Base-by-base conservation (phyloP, 2,888 invertebrate genomes). In the Gymnocheta viridis region DNA sequence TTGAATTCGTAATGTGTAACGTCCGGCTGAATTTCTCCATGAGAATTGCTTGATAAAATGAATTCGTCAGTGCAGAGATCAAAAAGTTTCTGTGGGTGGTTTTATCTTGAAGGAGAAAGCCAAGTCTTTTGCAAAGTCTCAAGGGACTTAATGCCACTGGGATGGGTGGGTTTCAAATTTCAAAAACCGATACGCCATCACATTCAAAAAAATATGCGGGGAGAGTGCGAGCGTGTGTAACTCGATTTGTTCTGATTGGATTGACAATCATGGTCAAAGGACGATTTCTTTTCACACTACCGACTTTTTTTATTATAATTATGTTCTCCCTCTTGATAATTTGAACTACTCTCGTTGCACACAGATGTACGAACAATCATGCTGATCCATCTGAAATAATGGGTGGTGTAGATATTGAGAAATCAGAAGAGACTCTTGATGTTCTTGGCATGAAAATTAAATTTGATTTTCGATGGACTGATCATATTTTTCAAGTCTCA, bases 51-150 rank as follows among this genome's bases (percentile, higher is more conserved):
- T 27, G n/a, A 27, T 54, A 54, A 5, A 14, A 7, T 54, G 27
- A 27, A 54, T 54, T 32, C 56, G 32, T 32, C 56, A 17, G 17
- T 56, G 32, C 29, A 56, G 56, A 32, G 29, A 56, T 17, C 29
- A 56, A 29, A 56, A 56, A 14, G 56, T 29, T 7, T n/a, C 7
- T n/a, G n/a, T 56, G 32, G 32, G 56, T 32, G 29, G 32, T 29
- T 32, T 56, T 12, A 35, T 58, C 19, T 35, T 58, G 35, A 58
- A 58, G 58, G 58, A 58, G 22, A 58, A 58, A 58, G 58, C 58
- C 35, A 58, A 35, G 22, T 58, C 58, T 35, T 58, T 19, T 35
- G 35, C 58, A 58, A 58, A 35, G 12, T 58, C 58, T 35, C 19
- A 10, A 38, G 12, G 38, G 38, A 12, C 12, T 38, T 38, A 38